Conservation (phyloP, 2,113 vertebrate species). For the Acrocephalus kingi region DNA sequence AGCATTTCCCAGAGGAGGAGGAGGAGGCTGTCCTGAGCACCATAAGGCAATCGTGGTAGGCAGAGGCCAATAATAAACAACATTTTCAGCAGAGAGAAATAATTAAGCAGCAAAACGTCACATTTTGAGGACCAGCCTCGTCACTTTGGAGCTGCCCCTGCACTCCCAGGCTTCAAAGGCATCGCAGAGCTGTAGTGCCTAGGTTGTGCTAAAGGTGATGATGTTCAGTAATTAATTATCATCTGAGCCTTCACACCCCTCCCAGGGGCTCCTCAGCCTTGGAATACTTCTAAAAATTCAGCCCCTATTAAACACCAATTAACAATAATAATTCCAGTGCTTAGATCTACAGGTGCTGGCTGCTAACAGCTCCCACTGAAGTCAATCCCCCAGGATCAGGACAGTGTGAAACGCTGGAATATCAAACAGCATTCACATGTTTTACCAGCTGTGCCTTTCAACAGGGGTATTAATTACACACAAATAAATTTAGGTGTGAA, state of each 20-base stretch:
- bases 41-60: rapidly evolving
- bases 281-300: conserved; percentile 12
- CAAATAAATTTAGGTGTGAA: background rate
- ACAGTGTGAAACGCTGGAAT: background rate
- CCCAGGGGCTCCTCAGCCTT: background rate
- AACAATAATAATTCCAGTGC: background rate
- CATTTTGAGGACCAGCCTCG: background rate
- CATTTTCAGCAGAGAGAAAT: background rate
- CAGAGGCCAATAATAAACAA: background rate
- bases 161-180: background rate
- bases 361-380: conserved; percentile 7
- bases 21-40: background rate
- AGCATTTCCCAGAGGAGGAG: background rate
- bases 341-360: conserved; percentile 53
- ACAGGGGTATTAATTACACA: conserved; percentile 29
- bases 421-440: background rate
- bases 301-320: conserved; percentile 14
- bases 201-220: background rate
- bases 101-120: background rate
- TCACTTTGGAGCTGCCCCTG: background rate
- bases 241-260: background rate
- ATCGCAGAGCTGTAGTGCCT: background rate
- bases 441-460: conserved; percentile 21
- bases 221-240: background rate
- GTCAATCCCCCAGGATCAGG: conserved; percentile 3